phyloP scores from a whole-genome alignment of 2,888 invertebrate genomes.

The Plebejus melissa region DNA sequence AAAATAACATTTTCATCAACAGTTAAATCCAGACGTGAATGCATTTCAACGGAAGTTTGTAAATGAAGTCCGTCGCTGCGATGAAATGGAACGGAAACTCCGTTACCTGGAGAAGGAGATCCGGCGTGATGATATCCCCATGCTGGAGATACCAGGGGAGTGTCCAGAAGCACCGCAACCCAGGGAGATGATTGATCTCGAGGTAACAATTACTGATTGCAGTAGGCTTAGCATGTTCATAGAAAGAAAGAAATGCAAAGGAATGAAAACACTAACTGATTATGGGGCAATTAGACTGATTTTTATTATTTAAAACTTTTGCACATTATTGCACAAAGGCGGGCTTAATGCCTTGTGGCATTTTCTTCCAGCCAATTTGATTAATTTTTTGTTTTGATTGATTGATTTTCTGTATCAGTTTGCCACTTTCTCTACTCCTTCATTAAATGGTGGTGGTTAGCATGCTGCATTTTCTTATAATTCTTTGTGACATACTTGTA shows the following conservation, averaged over 20 bases:
- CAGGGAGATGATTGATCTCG: conserved; percentile 98
- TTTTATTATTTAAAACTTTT: no score
- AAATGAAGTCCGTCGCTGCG: conserved; percentile 93
- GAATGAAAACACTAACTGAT: no score
- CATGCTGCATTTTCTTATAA: background rate
- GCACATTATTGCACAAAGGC: no score
- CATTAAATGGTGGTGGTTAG: background rate
- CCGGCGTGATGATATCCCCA: conserved; percentile 96
- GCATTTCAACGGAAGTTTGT: conserved; percentile 96
- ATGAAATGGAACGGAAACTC: conserved; percentile 98
- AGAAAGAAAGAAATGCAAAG: no score
- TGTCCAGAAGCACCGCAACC: conserved; percentile 99
- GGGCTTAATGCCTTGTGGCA: no score
- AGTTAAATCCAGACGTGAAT: conserved; percentile 92
- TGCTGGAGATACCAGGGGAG: conserved; percentile 97
- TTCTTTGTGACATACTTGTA: background rate
- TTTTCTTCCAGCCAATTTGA: no score
- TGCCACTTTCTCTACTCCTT: no score
- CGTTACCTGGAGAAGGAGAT: conserved; percentile 98
- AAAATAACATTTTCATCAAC: conserved; percentile 41
- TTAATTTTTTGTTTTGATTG: no score
- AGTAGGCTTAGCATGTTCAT: no score
- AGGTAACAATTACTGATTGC: conserved; percentile 76
- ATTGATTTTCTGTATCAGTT: background rate
- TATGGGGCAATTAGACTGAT: background rate